A percentile compares a stretch with the other conserved stretches of the same genome.
Evolutionary conservation across 2,888 invertebrate genomes (phyloP).

Genomic region (Caradrina clavipalpis): DNA sequence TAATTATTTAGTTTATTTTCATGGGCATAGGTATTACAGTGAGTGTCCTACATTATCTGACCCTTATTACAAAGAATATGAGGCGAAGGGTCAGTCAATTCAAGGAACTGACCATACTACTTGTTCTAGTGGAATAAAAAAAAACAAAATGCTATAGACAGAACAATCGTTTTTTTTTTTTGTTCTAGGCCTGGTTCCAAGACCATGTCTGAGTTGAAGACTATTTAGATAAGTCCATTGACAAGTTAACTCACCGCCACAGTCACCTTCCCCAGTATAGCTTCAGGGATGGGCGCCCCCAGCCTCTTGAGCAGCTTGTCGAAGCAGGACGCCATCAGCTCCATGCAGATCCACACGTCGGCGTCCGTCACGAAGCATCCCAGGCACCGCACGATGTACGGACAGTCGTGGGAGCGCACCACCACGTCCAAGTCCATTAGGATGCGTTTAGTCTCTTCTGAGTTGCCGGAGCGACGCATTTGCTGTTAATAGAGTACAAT

Average conservation of each 20-base stretch:
- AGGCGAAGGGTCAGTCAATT: too few species aligned
- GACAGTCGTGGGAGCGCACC: constrained; percentile 98
- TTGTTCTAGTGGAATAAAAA: too few species aligned
- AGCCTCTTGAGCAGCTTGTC: constrained; percentile 98
- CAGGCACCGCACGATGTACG: constrained; percentile 98
- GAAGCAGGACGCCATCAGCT: constrained; percentile 99
- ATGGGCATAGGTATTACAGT: too few species aligned
- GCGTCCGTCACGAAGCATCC: constrained; percentile 99
- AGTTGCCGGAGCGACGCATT: constrained; percentile 99
- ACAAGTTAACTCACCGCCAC: constrained; percentile 93
- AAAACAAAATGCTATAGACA: too few species aligned
- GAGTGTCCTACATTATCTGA: too few species aligned
- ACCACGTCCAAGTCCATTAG: constrained; percentile 99
- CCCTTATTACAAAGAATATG: too few species aligned
- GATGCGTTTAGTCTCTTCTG: constrained; percentile 99
- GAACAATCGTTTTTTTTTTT: too few species aligned
- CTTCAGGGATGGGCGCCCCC: constrained; percentile 97
- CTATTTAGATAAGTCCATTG: neutral
- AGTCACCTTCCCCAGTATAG: constrained; percentile 98
- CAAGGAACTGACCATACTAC: too few species aligned
- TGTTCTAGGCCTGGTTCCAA: too few species aligned
- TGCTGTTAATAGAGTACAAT: constrained; percentile 90
- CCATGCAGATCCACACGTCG: constrained; percentile 99
- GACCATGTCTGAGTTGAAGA: too few species aligned
- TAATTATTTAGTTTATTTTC: too few species aligned